Percentiles rank a stretch among this genome's conserved stretches.
Conservation (phyloP, 1,140 invertebrate species). For the Drosophila nebulosa region DNA sequence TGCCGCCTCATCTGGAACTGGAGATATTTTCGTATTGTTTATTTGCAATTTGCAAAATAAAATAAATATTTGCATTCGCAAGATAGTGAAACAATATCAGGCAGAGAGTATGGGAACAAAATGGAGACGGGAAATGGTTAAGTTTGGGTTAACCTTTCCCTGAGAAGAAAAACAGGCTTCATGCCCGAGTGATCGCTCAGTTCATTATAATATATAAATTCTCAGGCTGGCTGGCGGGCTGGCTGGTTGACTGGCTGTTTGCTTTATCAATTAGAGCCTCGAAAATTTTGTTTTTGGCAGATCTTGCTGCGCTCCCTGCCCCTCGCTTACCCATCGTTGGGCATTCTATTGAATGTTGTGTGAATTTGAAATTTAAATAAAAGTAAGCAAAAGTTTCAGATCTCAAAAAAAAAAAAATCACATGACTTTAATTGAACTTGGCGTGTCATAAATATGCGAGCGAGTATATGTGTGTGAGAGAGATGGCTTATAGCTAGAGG, state of each 20-base stretch:
- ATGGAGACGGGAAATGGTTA: neutral
- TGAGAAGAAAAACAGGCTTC: conserved; percentile 6
- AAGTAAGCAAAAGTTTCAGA: conserved; percentile 25
- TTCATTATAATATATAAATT: conserved; percentile 8
- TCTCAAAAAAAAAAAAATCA: conserved; percentile 44
- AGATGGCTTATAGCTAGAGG: conserved; percentile 38
- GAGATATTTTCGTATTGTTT: neutral
- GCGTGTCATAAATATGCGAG: conserved; percentile 63
- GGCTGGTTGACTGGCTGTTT: too few relatives aligned
- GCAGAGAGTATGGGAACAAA: neutral
- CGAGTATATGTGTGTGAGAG: conserved; percentile 5
- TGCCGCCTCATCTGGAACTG: neutral
- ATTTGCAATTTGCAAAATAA: conserved; percentile 5
- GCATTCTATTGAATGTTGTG: conserved; percentile 34
- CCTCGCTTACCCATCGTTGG: neutral
- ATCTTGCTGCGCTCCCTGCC: neutral
- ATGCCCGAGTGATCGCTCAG: conserved; percentile 36
- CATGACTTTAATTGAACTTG: conserved; percentile 76
- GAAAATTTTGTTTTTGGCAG: conserved; percentile 48
- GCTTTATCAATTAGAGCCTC: conserved; percentile 60
- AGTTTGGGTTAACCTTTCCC: neutral
- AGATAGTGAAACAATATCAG: too few relatives aligned
- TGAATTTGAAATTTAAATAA: conserved; percentile 72
- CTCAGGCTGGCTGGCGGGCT: neutral
- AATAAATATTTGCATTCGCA: conserved; percentile 23